phyloP scores from a whole-genome alignment of 2,888 invertebrate genomes.

The Crepidodera aurea region DNA sequence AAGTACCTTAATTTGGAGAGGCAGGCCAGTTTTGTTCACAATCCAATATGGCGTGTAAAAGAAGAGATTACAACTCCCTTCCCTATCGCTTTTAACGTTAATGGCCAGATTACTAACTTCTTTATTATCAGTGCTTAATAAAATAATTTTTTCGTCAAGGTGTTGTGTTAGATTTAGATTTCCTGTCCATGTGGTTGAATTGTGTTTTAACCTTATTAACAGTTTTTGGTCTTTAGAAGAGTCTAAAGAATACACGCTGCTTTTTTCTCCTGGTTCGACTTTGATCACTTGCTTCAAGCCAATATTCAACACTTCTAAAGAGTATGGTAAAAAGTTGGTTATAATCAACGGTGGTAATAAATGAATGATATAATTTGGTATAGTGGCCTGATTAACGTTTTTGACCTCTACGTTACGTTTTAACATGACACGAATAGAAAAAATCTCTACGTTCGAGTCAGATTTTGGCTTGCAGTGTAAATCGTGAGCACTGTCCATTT shows the following conservation, averaged over 20 bases:
- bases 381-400: conserved; percentile 56
- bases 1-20: conserved; percentile 80
- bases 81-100: conserved; percentile 71
- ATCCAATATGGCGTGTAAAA: conserved; percentile 88
- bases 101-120: conserved; percentile 74
- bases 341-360: conserved; percentile 78
- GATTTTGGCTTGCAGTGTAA: conserved; percentile 73
- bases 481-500: conserved; percentile 72
- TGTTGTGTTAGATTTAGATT: conserved; percentile 72
- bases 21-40: conserved; percentile 86
- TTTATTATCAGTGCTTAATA: conserved; percentile 68
- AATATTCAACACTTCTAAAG: conserved; percentile 68
- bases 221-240: conserved; percentile 67
- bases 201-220: conserved; percentile 64
- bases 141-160: conserved; percentile 65
- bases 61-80: conserved; percentile 70
- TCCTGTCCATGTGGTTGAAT: conserved; percentile 77
- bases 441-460: conserved; percentile 68
- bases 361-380: conserved; percentile 77
- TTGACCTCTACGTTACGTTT: conserved; percentile 53
- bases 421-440: conserved; percentile 70
- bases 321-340: conserved; percentile 80
- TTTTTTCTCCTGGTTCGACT: conserved; percentile 76
- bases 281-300: conserved; percentile 62
- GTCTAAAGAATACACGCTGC: conserved; percentile 73